These are phyloP conservation scores for Hyalella azteca DNA, from an alignment of 2,888 invertebrate genomes.

Conservation along the genomic window DNA sequence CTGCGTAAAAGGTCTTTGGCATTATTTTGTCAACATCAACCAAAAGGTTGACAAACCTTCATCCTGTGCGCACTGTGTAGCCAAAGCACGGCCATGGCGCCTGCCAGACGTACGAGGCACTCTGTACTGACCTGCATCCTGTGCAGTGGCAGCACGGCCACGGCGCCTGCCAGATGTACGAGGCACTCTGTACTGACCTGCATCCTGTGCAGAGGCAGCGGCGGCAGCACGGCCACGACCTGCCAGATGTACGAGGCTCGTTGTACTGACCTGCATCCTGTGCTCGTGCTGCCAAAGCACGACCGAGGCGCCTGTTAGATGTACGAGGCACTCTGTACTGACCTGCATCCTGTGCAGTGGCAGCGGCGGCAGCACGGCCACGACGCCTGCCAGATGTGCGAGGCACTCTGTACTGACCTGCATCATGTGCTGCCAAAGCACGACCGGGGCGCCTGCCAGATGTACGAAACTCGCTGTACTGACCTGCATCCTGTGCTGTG, in stretches of 20 bases:
- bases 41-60: too few relatives aligned
- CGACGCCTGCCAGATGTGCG: not conserved
- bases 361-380: constrained; percentile 28
- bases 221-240: constrained; percentile 26
- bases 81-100: too few relatives aligned
- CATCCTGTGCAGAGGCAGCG: constrained; percentile 22
- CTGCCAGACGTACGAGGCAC: too few relatives aligned
- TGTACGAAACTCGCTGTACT: not conserved
- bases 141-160: constrained; percentile 26
- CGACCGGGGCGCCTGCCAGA: too few relatives aligned
- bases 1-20: too few relatives aligned
- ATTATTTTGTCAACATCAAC: too few relatives aligned
- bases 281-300: too few relatives aligned
- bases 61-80: too few relatives aligned
- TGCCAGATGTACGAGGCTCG: constrained; percentile 1
- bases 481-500: constrained; percentile 25
- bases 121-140: constrained; percentile 22
- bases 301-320: too few relatives aligned
- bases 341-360: constrained; percentile 25
- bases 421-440: too few relatives aligned
- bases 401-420: too few relatives aligned
- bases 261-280: too few relatives aligned
- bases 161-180: constrained; percentile 2
- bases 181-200: constrained; percentile 1
- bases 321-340: not conserved